Evolutionary conservation across 2,113 vertebrate genomes (phyloP).

Genomic region (Epinephelus moara): DNA sequence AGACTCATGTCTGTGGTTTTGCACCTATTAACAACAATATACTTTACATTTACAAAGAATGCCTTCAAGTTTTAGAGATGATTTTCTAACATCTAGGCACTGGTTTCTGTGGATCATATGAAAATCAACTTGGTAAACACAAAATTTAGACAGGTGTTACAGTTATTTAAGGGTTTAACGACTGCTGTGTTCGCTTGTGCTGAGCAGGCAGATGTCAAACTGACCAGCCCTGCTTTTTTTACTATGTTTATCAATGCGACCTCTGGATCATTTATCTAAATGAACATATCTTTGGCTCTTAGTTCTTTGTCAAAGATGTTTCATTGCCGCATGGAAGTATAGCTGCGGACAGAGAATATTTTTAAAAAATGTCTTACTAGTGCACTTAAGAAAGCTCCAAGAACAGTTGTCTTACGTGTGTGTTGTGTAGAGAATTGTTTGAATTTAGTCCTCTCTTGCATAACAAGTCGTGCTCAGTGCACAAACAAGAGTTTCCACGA

Average conservation of each 20-base stretch:
- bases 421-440: background rate
- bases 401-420: background rate
- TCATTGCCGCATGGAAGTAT: background rate
- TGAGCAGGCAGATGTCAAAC: no score
- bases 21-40: background rate
- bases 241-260: no score
- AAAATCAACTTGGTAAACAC: background rate
- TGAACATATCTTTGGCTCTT: background rate
- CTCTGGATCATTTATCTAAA: background rate
- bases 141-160: no score
- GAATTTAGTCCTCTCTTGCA: slow-evolving; percentile 22
- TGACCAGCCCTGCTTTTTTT: no score
- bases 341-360: background rate
- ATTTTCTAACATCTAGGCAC: background rate
- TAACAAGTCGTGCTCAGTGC: background rate
- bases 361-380: background rate
- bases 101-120: background rate
- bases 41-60: slow-evolving; percentile 3
- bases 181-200: no score
- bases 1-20: background rate
- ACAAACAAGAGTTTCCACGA: background rate
- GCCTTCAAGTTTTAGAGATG: background rate
- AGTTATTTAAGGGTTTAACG: no score
- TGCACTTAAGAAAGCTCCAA: background rate
- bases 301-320: background rate